Evolutionary conservation across 2,888 invertebrate genomes (phyloP).

Genomic region (Nasonia oneida): DNA sequence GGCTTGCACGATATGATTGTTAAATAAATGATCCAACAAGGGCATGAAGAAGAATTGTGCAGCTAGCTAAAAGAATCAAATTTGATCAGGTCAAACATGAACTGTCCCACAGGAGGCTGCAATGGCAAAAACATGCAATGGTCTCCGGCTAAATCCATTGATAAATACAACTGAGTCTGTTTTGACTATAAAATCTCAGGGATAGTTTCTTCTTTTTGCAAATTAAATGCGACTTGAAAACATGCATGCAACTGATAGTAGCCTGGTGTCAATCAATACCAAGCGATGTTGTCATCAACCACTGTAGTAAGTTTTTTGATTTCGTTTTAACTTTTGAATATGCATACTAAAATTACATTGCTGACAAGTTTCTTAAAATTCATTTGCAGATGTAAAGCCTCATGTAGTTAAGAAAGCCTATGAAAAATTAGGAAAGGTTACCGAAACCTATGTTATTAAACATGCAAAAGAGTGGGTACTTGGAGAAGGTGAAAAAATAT

Average conservation of each 20-base stretch:
- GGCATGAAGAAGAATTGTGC: slow-evolving; percentile 81
- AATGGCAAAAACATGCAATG: slow-evolving; percentile 78
- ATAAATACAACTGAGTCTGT: slow-evolving; percentile 81
- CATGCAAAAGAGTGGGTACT: slow-evolving; percentile 80
- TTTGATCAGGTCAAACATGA: too few relatives aligned
- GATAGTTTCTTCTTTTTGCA: slow-evolving; percentile 83
- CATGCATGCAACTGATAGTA: slow-evolving; percentile 82
- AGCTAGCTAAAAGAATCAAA: slow-evolving; percentile 81
- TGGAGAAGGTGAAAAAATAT: slow-evolving; percentile 82
- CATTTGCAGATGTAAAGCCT: slow-evolving; percentile 81
- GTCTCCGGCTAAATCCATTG: slow-evolving; percentile 80
- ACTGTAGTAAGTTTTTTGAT: slow-evolving; percentile 80
- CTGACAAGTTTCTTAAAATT: slow-evolving; percentile 20
- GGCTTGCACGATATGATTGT: slow-evolving; percentile 80
- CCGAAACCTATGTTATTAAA: slow-evolving; percentile 79
- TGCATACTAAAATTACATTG: slow-evolving; percentile 35
- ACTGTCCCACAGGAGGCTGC: slow-evolving; percentile 74
- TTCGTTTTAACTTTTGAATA: slow-evolving; percentile 22
- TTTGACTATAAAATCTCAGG: slow-evolving; percentile 79
- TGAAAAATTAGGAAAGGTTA: slow-evolving; percentile 81
- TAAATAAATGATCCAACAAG: slow-evolving; percentile 80
- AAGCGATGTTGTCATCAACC: slow-evolving; percentile 79
- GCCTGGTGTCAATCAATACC: slow-evolving; percentile 86
- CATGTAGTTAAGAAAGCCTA: slow-evolving; percentile 82
- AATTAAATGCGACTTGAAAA: slow-evolving; percentile 83